phyloP scores from a whole-genome alignment of 2,113 vertebrate genomes.

The Vidua chalybeata region DNA sequence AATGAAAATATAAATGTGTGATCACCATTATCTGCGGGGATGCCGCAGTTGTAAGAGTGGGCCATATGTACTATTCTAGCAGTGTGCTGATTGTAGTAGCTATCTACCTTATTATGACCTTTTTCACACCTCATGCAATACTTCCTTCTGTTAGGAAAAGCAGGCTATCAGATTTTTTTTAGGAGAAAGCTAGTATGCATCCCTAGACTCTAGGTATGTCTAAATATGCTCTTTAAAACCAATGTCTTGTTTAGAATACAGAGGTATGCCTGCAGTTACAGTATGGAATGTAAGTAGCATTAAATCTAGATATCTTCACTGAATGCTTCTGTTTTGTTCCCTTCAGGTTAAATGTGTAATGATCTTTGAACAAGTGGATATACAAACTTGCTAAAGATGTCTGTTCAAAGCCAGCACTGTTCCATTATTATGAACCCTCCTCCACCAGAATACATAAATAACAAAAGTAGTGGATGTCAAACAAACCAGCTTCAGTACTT shows the following conservation, averaged over 20 bases:
- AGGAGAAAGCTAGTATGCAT: background rate
- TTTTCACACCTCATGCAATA: background rate
- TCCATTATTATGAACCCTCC: constrained; percentile 81
- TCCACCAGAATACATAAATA: constrained; percentile 84
- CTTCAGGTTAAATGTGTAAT: background rate
- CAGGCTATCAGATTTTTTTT: background rate
- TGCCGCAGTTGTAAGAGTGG: background rate
- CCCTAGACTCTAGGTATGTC: background rate
- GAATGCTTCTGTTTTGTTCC: background rate
- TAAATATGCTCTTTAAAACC: background rate
- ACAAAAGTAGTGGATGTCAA: constrained; percentile 75
- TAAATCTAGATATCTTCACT: background rate
- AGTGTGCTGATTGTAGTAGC: background rate
- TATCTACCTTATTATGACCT: background rate
- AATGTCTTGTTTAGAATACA: background rate
- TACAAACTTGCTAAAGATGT: constrained; percentile 70
- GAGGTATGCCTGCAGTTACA: background rate
- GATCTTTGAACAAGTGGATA: background rate
- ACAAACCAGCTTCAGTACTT: constrained; percentile 93
- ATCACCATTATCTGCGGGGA: background rate
- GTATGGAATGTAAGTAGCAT: background rate
- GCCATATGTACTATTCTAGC: background rate
- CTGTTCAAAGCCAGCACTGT: constrained; percentile 53
- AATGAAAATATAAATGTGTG: background rate
- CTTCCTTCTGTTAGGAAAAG: background rate